phyloP scores from a whole-genome alignment of 2,888 invertebrate species.

The Polyploca ridens region DNA sequence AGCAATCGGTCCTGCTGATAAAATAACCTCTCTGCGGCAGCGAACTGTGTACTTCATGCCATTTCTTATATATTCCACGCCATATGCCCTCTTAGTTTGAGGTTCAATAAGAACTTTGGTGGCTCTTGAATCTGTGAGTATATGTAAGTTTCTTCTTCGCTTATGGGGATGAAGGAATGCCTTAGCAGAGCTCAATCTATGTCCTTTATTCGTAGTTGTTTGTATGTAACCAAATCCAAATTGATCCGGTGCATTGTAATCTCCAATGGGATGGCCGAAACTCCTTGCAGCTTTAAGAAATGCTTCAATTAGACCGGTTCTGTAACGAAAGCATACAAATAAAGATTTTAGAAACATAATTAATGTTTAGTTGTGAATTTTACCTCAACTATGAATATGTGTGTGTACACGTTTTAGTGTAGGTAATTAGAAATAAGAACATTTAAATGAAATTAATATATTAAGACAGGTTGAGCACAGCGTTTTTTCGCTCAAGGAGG shows the following conservation, averaged over 20 bases:
- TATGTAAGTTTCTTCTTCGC: conserved; percentile 86
- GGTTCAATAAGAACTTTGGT: conserved; percentile 79
- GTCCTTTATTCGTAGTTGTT: conserved; percentile 84
- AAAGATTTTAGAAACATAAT: too few relatives aligned
- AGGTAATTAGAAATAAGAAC: too few relatives aligned
- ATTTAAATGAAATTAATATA: too few relatives aligned
- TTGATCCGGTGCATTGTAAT: conserved; percentile 86
- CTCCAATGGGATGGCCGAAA: conserved; percentile 82
- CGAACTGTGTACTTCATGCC: conserved; percentile 76
- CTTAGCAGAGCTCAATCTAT: conserved; percentile 87
- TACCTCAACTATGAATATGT: too few relatives aligned
- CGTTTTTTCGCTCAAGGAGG: too few relatives aligned
- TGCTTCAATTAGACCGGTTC: conserved; percentile 80
- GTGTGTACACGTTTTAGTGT: too few relatives aligned
- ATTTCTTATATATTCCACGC: conserved; percentile 87
- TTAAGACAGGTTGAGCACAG: too few relatives aligned
- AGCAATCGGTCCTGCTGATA: conserved; percentile 94
- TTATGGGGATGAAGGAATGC: conserved; percentile 87
- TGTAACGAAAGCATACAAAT: conserved; percentile 30
- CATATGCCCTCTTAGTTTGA: conserved; percentile 86
- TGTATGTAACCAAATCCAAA: conserved; percentile 84
- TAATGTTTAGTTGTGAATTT: too few relatives aligned
- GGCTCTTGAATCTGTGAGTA: conserved; percentile 68
- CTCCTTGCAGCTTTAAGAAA: conserved; percentile 86
- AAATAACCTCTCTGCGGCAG: conserved; percentile 92